Conservation (phyloP, 2,888 invertebrate species). For the Drosophila emarginata region DNA sequence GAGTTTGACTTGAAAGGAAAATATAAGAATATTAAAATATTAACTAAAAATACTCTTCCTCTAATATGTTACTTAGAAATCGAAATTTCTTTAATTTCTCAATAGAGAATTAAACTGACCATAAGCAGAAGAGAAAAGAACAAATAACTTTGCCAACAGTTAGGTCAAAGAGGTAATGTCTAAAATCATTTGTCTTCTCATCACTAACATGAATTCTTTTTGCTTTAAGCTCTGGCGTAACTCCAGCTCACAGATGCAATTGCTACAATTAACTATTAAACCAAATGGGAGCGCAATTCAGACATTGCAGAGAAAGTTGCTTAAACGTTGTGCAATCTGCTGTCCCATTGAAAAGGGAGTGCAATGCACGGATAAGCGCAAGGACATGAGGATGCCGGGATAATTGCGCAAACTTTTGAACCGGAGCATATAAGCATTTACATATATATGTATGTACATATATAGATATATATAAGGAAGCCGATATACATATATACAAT, state of each 20-base stretch:
- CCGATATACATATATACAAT: neutral
- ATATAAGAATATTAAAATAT: too few relatives aligned
- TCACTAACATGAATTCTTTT: neutral
- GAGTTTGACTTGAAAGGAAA: too few relatives aligned
- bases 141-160: too few relatives aligned
- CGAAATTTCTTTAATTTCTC: too few relatives aligned
- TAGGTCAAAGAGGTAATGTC: neutral
- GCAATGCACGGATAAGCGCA: neutral
- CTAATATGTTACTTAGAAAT: too few relatives aligned
- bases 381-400: slow-evolving; percentile 27
- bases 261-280: neutral
- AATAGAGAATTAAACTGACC: too few relatives aligned
- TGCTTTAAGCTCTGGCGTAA: neutral
- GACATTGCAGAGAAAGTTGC: slow-evolving; percentile 24
- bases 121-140: too few relatives aligned
- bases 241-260: neutral
- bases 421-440: neutral
- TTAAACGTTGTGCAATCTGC: slow-evolving; percentile 37
- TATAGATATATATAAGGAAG: neutral
- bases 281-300: neutral
- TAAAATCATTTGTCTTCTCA: neutral
- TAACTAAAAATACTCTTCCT: too few relatives aligned
- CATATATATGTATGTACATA: neutral
- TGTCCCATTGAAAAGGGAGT: slow-evolving; percentile 23
- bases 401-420: slow-evolving; percentile 54